These are phyloP conservation scores for Pterocles gutturalis DNA, from an alignment of 2,113 vertebrate species.

Conservation along the genomic window DNA sequence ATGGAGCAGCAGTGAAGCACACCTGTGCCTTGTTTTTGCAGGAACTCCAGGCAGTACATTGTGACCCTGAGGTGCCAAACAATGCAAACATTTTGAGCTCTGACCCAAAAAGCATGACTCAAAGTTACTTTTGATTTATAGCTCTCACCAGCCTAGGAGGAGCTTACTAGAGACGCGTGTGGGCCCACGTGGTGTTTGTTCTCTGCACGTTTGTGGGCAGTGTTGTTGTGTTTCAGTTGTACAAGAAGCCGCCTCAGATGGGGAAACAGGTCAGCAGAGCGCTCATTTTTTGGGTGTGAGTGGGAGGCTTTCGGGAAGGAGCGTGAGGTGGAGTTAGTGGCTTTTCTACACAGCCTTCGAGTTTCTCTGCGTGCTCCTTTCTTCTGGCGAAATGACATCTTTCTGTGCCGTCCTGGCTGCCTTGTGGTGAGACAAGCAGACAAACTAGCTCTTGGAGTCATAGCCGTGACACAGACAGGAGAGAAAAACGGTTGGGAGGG, in stretches of 20 bases:
- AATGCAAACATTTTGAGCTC: background rate
- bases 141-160: background rate
- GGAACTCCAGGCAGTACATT: background rate
- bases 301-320: background rate
- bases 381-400: background rate
- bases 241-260: constrained; percentile 12
- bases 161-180: background rate
- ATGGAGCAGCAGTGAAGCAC: background rate
- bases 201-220: constrained; percentile 14
- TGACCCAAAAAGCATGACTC: background rate
- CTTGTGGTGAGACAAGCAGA: background rate
- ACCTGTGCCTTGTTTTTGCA: background rate
- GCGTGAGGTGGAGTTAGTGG: background rate
- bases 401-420: background rate
- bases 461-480: background rate
- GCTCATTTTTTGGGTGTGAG: background rate
- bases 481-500: background rate
- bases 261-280: background rate
- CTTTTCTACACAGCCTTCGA: background rate
- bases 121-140: background rate
- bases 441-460: background rate
- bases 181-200: background rate
- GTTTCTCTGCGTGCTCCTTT: background rate
- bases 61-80: background rate
- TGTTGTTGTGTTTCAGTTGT: constrained; percentile 26